Base-by-base conservation (phyloP, 2,888 invertebrate species). In the Galerucella nymphaeae region DNA sequence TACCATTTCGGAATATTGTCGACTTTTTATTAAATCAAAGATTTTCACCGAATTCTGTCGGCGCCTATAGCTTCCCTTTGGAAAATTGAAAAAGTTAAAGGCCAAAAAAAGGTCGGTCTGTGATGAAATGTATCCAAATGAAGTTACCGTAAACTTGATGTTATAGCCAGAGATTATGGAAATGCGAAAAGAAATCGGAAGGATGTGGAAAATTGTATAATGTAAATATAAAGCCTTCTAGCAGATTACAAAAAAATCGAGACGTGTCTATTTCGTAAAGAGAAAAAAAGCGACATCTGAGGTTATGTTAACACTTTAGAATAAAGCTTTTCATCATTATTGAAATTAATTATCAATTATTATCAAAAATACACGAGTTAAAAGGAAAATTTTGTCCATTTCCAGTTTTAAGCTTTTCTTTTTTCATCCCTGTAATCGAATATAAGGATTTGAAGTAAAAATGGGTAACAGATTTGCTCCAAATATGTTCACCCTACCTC, bases 1-100 rank as follows among this genome's bases (percentile, higher is more conserved):
- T 45, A 59, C 48, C 59, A 50, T 67, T 58, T 20, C 65, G 38
- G 48, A 63, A 67, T 69, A 70, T 64, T 66, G 72, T 18, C 76
- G 65, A 72, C 64, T 72, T 75, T 76, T 70, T 76, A 74, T 76
- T 70, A 66, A 76, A 76, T 76, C 72, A 76, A 67, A 69, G 57
- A 72, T 57, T 61, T 50, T 38, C 53, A 59, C 45, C 65, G 61
- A 72, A 61, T 66, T 58, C 61, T 23, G 16, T 2, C n/a, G 2
- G 16, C 66, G 48, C 18, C 70, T 71, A 68, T 73, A 64, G 61
- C 70, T 62, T 58, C 53, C 66, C 55, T 45, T 57, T 45, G 63
- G 67, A 63, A 73, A 75, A 73, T 75, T 72, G 75, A 66, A 73
- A 73, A 73, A 75, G 70, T 72, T 75, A 70, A 64, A 58, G 72